A percentile compares a stretch with the other conserved stretches of the same genome.
phyloP scores from a whole-genome alignment of 2,888 invertebrate species.

The Spilosoma lubricipeda region DNA sequence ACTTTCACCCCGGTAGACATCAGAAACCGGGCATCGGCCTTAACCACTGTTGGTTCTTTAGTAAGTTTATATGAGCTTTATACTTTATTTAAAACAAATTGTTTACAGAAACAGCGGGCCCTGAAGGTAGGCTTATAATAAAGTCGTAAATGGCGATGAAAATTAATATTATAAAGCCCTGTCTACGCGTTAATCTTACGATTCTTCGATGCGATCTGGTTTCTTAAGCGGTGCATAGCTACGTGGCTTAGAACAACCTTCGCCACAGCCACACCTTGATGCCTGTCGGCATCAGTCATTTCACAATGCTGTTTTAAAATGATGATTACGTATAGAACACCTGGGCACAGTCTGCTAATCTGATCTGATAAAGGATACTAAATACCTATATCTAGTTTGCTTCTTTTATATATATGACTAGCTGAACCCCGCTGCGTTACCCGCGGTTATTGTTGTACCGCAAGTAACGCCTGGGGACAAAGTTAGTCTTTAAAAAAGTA shows the following conservation, averaged over 20 bases:
- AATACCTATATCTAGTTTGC: too few relatives aligned
- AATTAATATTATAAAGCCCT: not conserved
- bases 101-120: not conserved
- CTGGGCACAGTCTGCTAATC: not conserved
- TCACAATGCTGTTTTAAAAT: not conserved
- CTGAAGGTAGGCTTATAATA: not conserved
- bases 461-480: too few relatives aligned
- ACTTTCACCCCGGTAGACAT: slow-evolving; percentile 83
- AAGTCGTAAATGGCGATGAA: not conserved
- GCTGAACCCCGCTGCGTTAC: too few relatives aligned
- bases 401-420: too few relatives aligned
- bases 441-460: too few relatives aligned
- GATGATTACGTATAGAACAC: not conserved
- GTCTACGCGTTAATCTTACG: not conserved
- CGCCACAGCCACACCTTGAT: not conserved
- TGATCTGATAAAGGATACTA: not conserved
- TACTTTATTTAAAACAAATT: not conserved
- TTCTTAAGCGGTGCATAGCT: not conserved
- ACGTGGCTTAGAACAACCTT: not conserved
- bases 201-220: not conserved
- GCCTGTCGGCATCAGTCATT: not conserved
- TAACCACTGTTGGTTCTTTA: slow-evolving; percentile 88
- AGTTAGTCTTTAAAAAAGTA: too few relatives aligned
- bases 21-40: slow-evolving; percentile 87
- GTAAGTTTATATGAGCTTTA: slow-evolving; percentile 66